Conservation (phyloP, 2,113 vertebrate species). For the Etheostoma cragini region DNA sequence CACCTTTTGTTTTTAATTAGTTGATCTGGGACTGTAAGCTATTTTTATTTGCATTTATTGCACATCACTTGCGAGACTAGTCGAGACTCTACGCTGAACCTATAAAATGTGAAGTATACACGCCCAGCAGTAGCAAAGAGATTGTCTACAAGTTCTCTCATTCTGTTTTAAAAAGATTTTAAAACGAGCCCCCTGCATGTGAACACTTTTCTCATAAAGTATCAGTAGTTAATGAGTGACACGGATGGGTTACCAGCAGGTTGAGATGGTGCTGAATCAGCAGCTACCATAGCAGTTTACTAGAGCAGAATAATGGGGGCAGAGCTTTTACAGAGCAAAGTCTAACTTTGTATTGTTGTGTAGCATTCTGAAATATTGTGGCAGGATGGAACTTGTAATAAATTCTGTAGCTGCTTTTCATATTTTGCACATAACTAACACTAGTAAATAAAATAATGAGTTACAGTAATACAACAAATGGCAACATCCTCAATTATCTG, state of each 20-base stretch:
- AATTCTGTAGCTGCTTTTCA: background rate
- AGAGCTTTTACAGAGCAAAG: constrained; percentile 24
- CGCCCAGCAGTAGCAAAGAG: background rate
- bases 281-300: constrained; percentile 31
- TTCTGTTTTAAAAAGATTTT: constrained; percentile 38
- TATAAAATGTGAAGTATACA: constrained; percentile 21
- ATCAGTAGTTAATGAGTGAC: constrained; percentile 62
- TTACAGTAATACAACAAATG: background rate
- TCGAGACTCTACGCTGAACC: background rate
- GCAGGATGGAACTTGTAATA: background rate
- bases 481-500: background rate
- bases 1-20: constrained; percentile 4
- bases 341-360: constrained; percentile 22
- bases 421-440: background rate
- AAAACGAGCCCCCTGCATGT: background rate
- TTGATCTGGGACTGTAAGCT: background rate
- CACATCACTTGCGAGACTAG: background rate
- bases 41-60: constrained; percentile 3
- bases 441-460: background rate
- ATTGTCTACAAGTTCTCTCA: background rate
- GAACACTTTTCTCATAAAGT: background rate
- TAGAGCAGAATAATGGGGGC: constrained; percentile 35
- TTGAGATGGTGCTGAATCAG: constrained; percentile 64
- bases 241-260: constrained; percentile 4
- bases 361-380: background rate